These are phyloP conservation scores for Amblyornis subalaris DNA, from an alignment of 2,113 vertebrate species.

Conservation along the genomic window DNA sequence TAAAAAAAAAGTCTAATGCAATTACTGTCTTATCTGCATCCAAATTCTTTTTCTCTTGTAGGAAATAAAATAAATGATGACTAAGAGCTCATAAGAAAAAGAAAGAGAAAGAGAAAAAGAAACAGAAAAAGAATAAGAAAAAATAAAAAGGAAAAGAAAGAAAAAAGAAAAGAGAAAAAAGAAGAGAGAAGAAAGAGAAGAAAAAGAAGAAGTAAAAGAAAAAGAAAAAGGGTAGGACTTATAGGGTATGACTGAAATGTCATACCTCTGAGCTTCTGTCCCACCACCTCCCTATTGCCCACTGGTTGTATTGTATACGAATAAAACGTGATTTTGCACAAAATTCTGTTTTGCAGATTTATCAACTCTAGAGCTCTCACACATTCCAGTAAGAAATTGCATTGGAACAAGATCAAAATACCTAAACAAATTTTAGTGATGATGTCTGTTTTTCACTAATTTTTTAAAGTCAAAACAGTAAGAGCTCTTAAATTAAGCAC, in stretches of 20 bases:
- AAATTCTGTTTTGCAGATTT: not conserved
- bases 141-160: too few species aligned
- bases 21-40: not conserved
- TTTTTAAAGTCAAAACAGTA: not conserved
- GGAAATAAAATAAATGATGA: not conserved
- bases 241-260: not conserved
- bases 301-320: not conserved
- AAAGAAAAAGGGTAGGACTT: not conserved
- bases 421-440: not conserved
- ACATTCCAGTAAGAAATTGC: not conserved
- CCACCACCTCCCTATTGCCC: not conserved
- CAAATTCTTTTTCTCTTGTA: not conserved
- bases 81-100: not conserved
- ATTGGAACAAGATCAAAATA: rapidly evolving
- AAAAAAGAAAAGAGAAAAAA: too few species aligned
- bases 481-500: not conserved
- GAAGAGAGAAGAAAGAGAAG: rapidly evolving
- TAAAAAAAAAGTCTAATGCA: not conserved
- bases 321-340: not conserved
- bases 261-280: not conserved
- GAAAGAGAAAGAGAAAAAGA: too few species aligned
- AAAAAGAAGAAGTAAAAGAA: rapidly evolving
- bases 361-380: not conserved
- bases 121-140: too few species aligned
- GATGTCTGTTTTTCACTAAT: not conserved